Conservation (phyloP, 2,113 vertebrate genomes). For the Okapia johnstoni region DNA sequence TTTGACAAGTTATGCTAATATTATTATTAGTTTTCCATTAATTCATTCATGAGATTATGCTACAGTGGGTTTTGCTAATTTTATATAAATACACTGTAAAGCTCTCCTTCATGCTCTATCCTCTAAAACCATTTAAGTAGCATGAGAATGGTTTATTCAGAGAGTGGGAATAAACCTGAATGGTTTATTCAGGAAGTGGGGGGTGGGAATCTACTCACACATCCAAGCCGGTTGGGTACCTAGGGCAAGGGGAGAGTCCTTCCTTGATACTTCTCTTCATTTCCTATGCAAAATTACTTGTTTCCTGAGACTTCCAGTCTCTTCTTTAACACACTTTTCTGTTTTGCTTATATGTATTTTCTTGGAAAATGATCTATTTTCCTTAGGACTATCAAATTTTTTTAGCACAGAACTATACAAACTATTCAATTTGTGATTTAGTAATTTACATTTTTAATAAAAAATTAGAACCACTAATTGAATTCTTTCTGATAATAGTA, state of each 20-base stretch:
- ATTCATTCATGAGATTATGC: background rate
- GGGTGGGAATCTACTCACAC: background rate
- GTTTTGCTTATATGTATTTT: background rate
- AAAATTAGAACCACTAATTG: background rate
- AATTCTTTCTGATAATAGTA: background rate
- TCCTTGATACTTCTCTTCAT: background rate
- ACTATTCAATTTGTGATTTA: background rate
- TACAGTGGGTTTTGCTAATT: background rate
- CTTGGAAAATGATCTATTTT: background rate
- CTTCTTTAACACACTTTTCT: background rate
- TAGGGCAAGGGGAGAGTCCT: background rate
- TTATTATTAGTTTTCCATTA: background rate
- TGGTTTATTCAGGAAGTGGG: background rate
- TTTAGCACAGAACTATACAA: background rate
- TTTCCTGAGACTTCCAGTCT: background rate
- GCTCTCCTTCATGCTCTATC: background rate
- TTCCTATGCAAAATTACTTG: background rate
- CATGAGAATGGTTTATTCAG: background rate
- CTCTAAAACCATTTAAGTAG: background rate
- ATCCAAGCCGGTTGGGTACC: background rate
- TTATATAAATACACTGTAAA: background rate
- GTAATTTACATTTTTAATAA: background rate
- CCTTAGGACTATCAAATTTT: background rate
- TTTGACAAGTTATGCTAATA: background rate
- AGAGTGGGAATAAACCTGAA: background rate